These are phyloP conservation scores for Axea sp. DNA, from an alignment of 2,888 invertebrate genomes.

Conservation along the genomic window DNA sequence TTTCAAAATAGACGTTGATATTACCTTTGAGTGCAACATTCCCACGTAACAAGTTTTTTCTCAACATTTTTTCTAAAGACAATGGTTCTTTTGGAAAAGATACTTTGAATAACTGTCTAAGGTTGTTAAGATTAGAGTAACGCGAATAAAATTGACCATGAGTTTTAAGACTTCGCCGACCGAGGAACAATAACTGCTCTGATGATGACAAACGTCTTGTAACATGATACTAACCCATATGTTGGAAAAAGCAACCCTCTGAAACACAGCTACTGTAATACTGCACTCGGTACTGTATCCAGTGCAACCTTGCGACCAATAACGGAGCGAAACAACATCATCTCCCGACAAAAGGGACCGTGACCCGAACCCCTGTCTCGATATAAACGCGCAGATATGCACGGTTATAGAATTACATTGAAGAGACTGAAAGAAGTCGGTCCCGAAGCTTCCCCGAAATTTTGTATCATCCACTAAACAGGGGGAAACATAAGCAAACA, in stretches of 20 bases:
- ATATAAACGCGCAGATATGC: slow-evolving; percentile 71
- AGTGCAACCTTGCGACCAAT: slow-evolving; percentile 71
- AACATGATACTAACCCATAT: slow-evolving; percentile 77
- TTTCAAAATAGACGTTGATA: too few relatives aligned
- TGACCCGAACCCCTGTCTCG: slow-evolving; percentile 68
- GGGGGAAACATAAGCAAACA: slow-evolving; percentile 51
- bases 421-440: slow-evolving; percentile 54
- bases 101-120: slow-evolving; percentile 34
- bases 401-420: slow-evolving; percentile 70
- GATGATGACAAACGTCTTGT: slow-evolving; percentile 79
- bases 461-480: slow-evolving; percentile 57
- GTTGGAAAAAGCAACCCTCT: slow-evolving; percentile 70
- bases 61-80: slow-evolving; percentile 22
- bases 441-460: slow-evolving; percentile 63
- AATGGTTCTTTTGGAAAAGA: slow-evolving; percentile 25
- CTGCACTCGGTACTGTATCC: slow-evolving; percentile 59
- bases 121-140: slow-evolving; percentile 45
- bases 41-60: slow-evolving; percentile 55
- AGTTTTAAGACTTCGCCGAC: slow-evolving; percentile 66
- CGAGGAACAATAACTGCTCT: slow-evolving; percentile 75
- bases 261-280: slow-evolving; percentile 65
- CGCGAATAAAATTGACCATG: slow-evolving; percentile 66
- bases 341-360: slow-evolving; percentile 69
- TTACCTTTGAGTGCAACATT: slow-evolving; percentile 2
- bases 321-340: slow-evolving; percentile 68